phyloP scores from a whole-genome alignment of 2,888 invertebrate genomes.

The Zhengitettix transpicula region DNA sequence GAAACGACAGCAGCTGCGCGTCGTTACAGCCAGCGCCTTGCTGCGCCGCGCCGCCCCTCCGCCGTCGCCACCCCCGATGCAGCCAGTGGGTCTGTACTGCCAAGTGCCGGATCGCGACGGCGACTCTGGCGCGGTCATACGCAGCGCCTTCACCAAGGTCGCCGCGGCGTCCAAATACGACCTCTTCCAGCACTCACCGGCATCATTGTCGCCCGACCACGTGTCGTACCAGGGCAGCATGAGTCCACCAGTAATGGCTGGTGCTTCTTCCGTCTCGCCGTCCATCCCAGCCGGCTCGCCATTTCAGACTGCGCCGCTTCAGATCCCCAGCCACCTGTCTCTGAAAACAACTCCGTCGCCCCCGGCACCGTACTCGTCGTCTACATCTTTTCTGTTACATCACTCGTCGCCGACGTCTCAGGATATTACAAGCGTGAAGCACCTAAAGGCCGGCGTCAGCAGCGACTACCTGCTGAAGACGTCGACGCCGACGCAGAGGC shows the following conservation, averaged over 20 bases:
- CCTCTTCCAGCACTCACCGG: constrained; percentile 6
- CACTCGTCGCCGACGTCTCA: no score
- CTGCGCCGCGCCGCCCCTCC: neutral
- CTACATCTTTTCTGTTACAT: no score
- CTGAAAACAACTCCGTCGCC: no score
- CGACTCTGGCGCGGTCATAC: constrained; percentile 1
- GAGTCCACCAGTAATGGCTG: constrained; percentile 39
- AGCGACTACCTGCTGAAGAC: neutral
- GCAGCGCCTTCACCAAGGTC: constrained; percentile 70
- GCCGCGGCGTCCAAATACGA: no score
- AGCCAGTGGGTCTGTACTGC: neutral
- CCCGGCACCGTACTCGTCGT: no score
- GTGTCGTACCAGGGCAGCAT: constrained; percentile 60
- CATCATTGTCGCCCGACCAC: constrained; percentile 39
- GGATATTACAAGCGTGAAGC: no score
- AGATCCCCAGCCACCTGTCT: no score
- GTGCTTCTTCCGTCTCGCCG: neutral
- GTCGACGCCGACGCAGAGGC: neutral
- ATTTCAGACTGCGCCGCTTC: no score
- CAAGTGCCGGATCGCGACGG: neutral
- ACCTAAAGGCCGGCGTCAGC: neutral
- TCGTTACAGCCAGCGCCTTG: constrained; percentile 14
- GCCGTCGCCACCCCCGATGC: neutral
- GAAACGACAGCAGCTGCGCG: constrained; percentile 24
- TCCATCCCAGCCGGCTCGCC: neutral